A percentile compares a stretch with the other conserved stretches of the same genome.
These are phyloP conservation scores for Eugnorisma glareosa DNA, from an alignment of 2,888 invertebrate species.

Conservation along the genomic window DNA sequence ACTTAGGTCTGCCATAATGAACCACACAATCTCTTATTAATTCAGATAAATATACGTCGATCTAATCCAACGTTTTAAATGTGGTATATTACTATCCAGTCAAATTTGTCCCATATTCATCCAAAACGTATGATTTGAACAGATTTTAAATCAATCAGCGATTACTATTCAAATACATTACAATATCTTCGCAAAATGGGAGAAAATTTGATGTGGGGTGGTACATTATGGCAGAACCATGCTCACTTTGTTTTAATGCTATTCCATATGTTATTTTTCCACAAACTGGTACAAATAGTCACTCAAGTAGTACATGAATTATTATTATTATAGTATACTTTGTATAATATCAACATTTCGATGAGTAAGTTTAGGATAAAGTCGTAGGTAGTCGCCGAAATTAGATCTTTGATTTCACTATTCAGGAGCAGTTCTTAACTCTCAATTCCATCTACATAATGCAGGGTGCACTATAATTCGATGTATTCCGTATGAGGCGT, in stretches of 20 bases:
- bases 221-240: background rate
- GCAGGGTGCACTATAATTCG: background rate
- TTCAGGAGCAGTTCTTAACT: background rate
- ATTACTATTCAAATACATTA: too few species aligned
- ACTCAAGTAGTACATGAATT: background rate
- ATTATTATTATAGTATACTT: conserved; percentile 12
- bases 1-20: too few species aligned
- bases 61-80: too few species aligned
- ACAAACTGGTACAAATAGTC: background rate
- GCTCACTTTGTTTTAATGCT: background rate
- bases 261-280: background rate
- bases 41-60: too few species aligned
- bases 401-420: background rate
- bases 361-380: background rate
- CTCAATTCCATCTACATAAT: background rate
- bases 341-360: conserved; percentile 21
- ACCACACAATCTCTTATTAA: too few species aligned
- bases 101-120: too few species aligned
- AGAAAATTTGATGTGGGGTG: background rate
- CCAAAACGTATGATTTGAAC: too few species aligned
- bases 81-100: too few species aligned
- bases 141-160: too few species aligned
- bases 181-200: background rate
- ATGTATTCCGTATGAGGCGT: background rate
- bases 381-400: background rate